These are phyloP conservation scores for Mesitornis unicolor DNA, from an alignment of 2,113 vertebrate species.

Conservation along the genomic window DNA sequence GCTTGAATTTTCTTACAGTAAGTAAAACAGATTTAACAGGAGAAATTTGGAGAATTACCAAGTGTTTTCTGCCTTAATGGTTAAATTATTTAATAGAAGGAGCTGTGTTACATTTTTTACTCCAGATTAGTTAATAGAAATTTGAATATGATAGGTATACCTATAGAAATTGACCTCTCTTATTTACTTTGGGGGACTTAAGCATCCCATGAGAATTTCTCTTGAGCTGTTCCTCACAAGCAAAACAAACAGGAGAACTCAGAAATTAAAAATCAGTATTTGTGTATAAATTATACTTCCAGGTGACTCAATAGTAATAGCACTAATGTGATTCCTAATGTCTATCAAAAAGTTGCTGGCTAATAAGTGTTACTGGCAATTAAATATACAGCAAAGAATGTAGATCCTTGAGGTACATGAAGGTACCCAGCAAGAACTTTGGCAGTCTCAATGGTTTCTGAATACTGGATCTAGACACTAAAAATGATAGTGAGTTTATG, in stretches of 20 bases:
- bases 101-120: background rate
- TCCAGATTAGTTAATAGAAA: background rate
- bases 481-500: background rate
- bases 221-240: background rate
- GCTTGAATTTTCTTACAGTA: background rate
- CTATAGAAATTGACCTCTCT: background rate
- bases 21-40: background rate
- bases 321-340: background rate
- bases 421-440: background rate
- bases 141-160: background rate
- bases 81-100: background rate
- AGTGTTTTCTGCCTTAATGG: background rate
- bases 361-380: background rate
- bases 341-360: background rate
- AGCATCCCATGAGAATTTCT: background rate
- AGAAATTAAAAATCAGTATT: background rate
- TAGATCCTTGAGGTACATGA: background rate
- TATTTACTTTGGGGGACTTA: background rate
- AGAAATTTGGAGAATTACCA: background rate
- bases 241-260: background rate
- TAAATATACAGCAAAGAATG: background rate
- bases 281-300: background rate
- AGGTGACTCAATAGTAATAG: background rate
- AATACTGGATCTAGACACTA: background rate
- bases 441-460: background rate